A percentile compares a stretch with the other conserved stretches of the same genome.
Evolutionary conservation across 23 tunicate genomes (phyloP).

Genomic region (Trididemnum nubilum): DNA sequence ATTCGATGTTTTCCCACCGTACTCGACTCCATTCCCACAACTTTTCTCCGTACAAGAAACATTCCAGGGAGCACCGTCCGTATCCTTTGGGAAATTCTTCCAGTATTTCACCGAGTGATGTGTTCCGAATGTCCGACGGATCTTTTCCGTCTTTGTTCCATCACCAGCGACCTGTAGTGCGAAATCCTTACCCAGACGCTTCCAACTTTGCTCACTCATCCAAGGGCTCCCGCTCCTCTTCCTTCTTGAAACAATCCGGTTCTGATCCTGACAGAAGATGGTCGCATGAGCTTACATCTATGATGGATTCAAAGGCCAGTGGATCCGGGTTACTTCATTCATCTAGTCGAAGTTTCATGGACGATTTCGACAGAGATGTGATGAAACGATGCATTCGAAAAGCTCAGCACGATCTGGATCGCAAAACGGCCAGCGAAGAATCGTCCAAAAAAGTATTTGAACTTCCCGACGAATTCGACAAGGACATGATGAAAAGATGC

Average conservation of each 20-base stretch:
- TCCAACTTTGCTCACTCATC: background rate
- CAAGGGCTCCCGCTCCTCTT: background rate
- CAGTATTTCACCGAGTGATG: background rate
- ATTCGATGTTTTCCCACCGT: background rate
- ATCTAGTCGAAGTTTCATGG: background rate
- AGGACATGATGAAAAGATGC: conserved; percentile 69
- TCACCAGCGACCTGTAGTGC: background rate
- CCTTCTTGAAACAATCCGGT: background rate
- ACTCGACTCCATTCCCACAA: background rate
- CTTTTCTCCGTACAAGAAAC: background rate
- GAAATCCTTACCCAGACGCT: background rate
- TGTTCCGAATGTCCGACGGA: background rate
- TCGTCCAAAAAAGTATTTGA: no score
- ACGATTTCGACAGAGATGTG: conserved; percentile 41
- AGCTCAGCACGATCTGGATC: conserved; percentile 52
- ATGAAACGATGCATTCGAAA: conserved; percentile 76
- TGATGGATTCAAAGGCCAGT: background rate
- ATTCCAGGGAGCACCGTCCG: background rate
- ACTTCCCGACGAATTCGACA: conserved; percentile 1
- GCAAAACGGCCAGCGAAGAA: background rate
- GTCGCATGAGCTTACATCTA: background rate
- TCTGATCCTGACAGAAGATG: background rate
- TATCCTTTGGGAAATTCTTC: background rate
- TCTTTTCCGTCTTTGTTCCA: conserved; percentile 3
- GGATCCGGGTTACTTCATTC: background rate